These are phyloP conservation scores for Agriotes lineatus DNA, from an alignment of 2,888 invertebrate species.

Conservation along the genomic window DNA sequence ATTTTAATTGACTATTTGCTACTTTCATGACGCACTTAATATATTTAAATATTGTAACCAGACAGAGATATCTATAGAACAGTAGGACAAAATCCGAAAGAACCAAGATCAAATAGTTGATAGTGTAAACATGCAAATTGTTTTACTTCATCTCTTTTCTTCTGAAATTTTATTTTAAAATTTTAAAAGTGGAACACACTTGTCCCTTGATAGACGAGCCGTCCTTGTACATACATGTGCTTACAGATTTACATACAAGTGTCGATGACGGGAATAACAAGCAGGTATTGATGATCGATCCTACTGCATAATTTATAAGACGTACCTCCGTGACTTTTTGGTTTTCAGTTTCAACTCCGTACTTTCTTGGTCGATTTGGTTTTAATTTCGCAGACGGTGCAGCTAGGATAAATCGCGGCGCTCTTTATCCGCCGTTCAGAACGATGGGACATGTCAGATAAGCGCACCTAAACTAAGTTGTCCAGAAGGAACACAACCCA, in stretches of 20 bases:
- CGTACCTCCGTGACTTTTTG: conserved; percentile 1
- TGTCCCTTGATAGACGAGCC: no score
- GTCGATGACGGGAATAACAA: conserved; percentile 19
- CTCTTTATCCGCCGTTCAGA: background rate
- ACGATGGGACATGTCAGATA: conserved; percentile 21
- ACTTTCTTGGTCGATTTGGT: background rate
- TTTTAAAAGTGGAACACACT: no score
- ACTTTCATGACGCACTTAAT: no score
- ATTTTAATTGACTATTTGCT: no score
- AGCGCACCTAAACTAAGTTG: background rate
- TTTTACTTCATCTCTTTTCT: no score
- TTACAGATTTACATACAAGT: conserved; percentile 18
- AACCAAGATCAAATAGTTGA: no score
- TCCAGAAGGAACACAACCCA: conserved; percentile 2
- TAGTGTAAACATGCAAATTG: no score
- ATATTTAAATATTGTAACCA: no score
- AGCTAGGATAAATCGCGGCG: background rate
- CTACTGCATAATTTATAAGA: conserved; percentile 10
- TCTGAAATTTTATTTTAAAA: no score
- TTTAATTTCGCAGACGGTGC: no score
- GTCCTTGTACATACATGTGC: conserved; percentile 5
- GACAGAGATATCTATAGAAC: no score
- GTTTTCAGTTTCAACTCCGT: background rate
- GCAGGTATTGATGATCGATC: conserved; percentile 7
- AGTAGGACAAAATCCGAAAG: no score